Evolutionary conservation across 2,113 vertebrate genomes (phyloP).

Genomic region (Calyptommatus sinebrachiatus): DNA sequence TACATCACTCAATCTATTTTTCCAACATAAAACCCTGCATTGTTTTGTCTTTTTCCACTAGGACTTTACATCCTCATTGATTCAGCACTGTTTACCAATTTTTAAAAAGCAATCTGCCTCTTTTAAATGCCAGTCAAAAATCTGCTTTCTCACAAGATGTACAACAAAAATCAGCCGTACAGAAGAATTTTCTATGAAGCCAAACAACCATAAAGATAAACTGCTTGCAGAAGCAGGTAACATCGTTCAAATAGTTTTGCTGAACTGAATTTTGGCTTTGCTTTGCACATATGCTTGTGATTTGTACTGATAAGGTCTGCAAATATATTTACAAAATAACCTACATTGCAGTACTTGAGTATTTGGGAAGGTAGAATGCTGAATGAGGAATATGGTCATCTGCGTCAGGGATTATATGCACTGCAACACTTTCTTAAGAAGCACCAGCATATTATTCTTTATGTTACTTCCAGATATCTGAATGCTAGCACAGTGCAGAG

Average conservation of each 20-base stretch:
- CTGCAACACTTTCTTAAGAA: background rate
- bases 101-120: background rate
- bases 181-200: background rate
- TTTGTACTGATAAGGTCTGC: background rate
- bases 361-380: background rate
- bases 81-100: background rate
- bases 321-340: background rate
- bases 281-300: background rate
- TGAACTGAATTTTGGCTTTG: background rate
- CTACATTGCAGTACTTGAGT: background rate
- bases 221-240: background rate
- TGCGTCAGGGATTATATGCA: background rate
- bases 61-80: background rate
- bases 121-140: slow-evolving; percentile 5
- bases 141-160: background rate
- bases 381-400: background rate
- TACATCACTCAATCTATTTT: background rate
- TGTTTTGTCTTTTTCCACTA: background rate
- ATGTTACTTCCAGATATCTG: no score
- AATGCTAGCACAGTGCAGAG: no score
- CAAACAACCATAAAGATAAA: background rate
- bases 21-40: background rate
- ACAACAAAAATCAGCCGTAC: background rate
- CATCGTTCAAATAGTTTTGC: background rate
- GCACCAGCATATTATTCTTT: background rate